Conservation (phyloP, 2,113 vertebrate species). For the Cyanoderma ruficeps region DNA sequence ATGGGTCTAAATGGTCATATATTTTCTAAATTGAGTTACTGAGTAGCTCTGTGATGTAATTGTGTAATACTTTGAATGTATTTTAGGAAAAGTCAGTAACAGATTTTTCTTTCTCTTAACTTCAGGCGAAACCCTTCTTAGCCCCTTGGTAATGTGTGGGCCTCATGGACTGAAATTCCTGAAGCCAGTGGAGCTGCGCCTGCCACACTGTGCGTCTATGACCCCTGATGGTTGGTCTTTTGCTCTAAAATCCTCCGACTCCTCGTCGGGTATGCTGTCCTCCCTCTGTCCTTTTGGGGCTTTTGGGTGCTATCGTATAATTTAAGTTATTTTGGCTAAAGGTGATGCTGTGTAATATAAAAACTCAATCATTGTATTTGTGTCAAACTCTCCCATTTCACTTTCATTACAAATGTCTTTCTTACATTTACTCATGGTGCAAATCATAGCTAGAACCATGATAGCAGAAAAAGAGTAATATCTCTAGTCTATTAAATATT, state of each 20-base stretch:
- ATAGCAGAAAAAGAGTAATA: constrained; percentile 38
- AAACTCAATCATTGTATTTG: constrained; percentile 66
- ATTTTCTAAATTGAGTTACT: neutral
- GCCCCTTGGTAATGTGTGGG: constrained; percentile 98
- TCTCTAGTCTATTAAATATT: constrained; percentile 54
- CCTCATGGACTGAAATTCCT: constrained; percentile 98
- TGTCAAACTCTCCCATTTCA: constrained; percentile 65
- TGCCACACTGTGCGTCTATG: constrained; percentile 99
- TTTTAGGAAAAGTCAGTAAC: neutral
- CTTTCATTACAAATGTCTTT: constrained; percentile 70
- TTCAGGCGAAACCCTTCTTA: constrained; percentile 94
- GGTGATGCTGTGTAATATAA: constrained; percentile 56
- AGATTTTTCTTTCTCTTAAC: neutral
- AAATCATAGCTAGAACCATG: constrained; percentile 51
- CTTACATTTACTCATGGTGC: constrained; percentile 45
- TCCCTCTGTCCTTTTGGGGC: constrained; percentile 92
- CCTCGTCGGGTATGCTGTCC: constrained; percentile 99
- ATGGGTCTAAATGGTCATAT: neutral
- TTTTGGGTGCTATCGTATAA: constrained; percentile 84
- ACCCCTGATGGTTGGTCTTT: constrained; percentile 99
- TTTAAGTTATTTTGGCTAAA: constrained; percentile 68
- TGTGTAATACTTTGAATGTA: neutral
- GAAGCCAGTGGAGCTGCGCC: constrained; percentile 98
- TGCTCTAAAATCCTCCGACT: constrained; percentile 99
- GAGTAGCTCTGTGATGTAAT: neutral